Base-by-base conservation (phyloP, 2,113 vertebrate genomes). In the Procapra przewalskii region DNA sequence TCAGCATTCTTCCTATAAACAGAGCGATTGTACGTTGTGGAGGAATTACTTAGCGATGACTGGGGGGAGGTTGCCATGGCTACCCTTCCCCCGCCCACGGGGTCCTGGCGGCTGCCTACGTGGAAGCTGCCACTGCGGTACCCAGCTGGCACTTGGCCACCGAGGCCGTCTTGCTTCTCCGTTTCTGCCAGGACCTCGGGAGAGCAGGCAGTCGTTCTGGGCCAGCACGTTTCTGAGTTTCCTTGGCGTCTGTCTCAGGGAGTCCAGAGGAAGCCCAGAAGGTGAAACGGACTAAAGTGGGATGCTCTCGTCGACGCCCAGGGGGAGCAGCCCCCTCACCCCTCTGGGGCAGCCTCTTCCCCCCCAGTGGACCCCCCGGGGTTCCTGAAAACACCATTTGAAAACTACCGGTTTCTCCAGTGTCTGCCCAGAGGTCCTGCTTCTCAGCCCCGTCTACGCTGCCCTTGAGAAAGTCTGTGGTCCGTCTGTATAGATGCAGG, bases 1-100 rank as follows among this genome's bases (percentile, higher is more conserved):
- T 98, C 98, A 94, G 98, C 80, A 55, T 77, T 86, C 71, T 96
- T 98, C 96, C 98, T 97, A 98, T 97, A 98, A 98, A 96, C 97
- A 94, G 96, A 97, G 98, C 92, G 36, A 90, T 83, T 95, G 71
- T 97, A 93, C 79, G 8, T 91, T 77, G 98, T 92, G 96, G 64
- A 95, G 89, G 94, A 33, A 43, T 97, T 40, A n/a, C 96, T 97
- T 12, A 11, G 93, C 1, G 81, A 7, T 45, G 75, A 7, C 45
- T 5, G 84, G 88, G 95, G 93, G 95, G 82, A 80, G 77, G 96
- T 92, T 92, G 92, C 90, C 55, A 85, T 48, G 85, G 97, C 94
- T 79, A 98, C 95, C 55, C 93, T 29, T 1, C 64, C 93, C 97
- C 95, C 81, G 23, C 5, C 95, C 96, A n/a, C 77, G 84, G 54